Evolutionary conservation across 2,797 vertebrate species (phyloP).

Genomic region (Crenichthys baileyi): DNA sequence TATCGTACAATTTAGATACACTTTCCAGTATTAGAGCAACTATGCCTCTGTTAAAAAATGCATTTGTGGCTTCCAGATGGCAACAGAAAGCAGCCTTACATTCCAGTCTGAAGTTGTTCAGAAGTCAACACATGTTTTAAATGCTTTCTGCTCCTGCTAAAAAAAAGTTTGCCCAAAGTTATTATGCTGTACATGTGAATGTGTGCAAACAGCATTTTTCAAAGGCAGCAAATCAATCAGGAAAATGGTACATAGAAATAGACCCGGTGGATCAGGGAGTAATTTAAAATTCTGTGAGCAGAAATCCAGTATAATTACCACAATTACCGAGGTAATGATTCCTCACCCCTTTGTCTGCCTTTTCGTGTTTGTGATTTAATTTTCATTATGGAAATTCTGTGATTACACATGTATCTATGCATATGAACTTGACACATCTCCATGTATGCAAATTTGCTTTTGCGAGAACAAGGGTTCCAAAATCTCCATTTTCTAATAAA

Average conservation of each 20-base stretch:
- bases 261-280: not conserved
- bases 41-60: not conserved
- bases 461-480: not conserved
- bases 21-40: not conserved
- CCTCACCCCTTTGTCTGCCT: not conserved
- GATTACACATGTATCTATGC: constrained; percentile 4
- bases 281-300: constrained; percentile 3
- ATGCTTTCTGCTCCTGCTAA: constrained; percentile 1
- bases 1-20: not conserved
- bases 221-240: constrained; percentile 1
- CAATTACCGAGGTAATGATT: not conserved
- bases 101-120: not conserved
- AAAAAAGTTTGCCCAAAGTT: not conserved
- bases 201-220: constrained; percentile 6
- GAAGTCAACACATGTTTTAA: not conserved
- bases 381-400: not conserved
- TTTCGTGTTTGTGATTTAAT: constrained; percentile 6
- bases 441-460: not conserved
- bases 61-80: not conserved
- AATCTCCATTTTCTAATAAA: not conserved
- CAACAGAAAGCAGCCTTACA: not conserved
- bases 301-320: constrained; percentile 5
- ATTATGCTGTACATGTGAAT: not conserved
- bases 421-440: not conserved
- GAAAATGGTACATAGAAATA: not conserved